Percentiles rank a stretch among this genome's conserved stretches.
phyloP scores from a whole-genome alignment of 1,140 invertebrate genomes.

The Aphaenogaster rudis region DNA sequence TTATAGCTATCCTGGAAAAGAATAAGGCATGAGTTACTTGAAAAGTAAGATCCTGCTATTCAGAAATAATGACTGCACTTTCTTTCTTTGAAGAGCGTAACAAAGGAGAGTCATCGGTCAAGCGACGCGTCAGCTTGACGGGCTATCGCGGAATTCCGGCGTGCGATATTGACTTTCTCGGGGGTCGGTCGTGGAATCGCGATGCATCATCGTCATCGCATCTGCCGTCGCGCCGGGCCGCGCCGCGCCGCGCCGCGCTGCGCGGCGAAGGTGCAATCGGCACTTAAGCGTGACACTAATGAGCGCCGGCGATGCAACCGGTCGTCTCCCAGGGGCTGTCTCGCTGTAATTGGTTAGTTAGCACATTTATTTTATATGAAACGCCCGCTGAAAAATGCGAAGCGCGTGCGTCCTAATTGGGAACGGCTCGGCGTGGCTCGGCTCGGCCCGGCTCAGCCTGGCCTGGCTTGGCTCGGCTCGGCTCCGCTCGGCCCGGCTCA shows the following conservation, averaged over 20 bases:
- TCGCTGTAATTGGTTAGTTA: slow-evolving; percentile 76
- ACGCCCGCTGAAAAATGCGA: slow-evolving; percentile 71
- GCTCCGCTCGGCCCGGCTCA: background rate
- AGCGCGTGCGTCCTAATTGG: slow-evolving; percentile 77
- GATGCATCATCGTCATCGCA: slow-evolving; percentile 70
- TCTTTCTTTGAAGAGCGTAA: background rate
- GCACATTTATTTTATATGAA: slow-evolving; percentile 78
- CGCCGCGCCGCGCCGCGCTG: background rate
- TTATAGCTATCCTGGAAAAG: background rate
- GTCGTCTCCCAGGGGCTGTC: slow-evolving; percentile 56
- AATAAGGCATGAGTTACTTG: background rate
- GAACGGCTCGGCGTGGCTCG: slow-evolving; percentile 51
- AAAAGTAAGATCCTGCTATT: background rate
- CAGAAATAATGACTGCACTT: background rate
- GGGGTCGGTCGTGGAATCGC: slow-evolving; percentile 39
- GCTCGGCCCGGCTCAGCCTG: background rate
- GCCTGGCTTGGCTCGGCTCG: background rate
- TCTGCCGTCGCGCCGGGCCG: slow-evolving; percentile 30
- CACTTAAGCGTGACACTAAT: slow-evolving; percentile 74
- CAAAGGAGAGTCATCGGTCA: slow-evolving; percentile 26
- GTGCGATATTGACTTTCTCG: slow-evolving; percentile 49
- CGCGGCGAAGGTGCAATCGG: slow-evolving; percentile 66
- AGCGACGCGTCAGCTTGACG: slow-evolving; percentile 23
- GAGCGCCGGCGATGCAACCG: slow-evolving; percentile 66
- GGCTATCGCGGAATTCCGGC: slow-evolving; percentile 50